A percentile compares a stretch with the other conserved stretches of the same genome.
These are phyloP conservation scores for Triops cancriformis DNA, from an alignment of 1,140 invertebrate genomes.

Conservation along the genomic window DNA sequence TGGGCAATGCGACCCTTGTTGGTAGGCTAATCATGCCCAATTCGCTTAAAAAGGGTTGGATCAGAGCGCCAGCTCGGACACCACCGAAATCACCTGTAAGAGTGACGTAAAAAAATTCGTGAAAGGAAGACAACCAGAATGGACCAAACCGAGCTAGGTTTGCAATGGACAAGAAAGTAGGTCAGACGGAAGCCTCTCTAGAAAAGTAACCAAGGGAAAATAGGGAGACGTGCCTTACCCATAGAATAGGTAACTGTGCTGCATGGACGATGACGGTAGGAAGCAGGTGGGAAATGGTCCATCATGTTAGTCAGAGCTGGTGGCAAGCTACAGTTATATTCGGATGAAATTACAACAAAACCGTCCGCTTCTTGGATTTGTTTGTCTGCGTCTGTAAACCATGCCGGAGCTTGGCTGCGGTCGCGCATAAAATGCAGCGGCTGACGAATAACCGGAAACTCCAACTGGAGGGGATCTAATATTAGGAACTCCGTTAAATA, in stretches of 20 bases:
- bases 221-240: slow-evolving; percentile 35
- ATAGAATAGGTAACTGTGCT: slow-evolving; percentile 43
- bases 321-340: slow-evolving; percentile 44
- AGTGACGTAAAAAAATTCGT: slow-evolving; percentile 19
- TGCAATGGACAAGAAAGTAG: background rate
- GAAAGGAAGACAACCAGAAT: background rate
- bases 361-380: slow-evolving; percentile 41
- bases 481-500: slow-evolving; percentile 16
- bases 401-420: slow-evolving; percentile 36
- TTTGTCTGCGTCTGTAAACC: slow-evolving; percentile 37
- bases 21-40: slow-evolving; percentile 43
- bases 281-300: slow-evolving; percentile 42
- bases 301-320: slow-evolving; percentile 43
- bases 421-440: slow-evolving; percentile 40
- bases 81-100: slow-evolving; percentile 43
- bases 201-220: background rate
- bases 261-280: slow-evolving; percentile 41
- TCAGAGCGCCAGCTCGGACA: slow-evolving; percentile 40
- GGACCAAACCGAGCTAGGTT: background rate
- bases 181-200: background rate
- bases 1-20: slow-evolving; percentile 39
- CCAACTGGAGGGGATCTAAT: slow-evolving; percentile 39
- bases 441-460: slow-evolving; percentile 38
- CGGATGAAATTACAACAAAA: slow-evolving; percentile 41
- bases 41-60: slow-evolving; percentile 41